Conservation (phyloP, 2,888 invertebrate species). For the Thumatha senex region DNA sequence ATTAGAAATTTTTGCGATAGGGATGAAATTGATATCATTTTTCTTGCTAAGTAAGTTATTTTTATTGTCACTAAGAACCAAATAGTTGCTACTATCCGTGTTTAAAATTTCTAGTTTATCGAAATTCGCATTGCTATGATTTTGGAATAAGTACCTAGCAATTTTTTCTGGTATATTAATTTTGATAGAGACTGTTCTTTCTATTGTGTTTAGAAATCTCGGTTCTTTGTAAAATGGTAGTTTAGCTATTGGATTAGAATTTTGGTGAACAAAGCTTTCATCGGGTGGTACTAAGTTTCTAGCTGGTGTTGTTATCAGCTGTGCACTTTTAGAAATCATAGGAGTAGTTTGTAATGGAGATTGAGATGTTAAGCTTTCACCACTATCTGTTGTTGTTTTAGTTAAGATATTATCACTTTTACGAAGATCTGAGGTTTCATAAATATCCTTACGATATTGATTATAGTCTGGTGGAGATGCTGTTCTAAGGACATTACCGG, state of each 20-base stretch:
- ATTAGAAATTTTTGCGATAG: conserved; percentile 64
- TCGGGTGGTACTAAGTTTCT: conserved; percentile 61
- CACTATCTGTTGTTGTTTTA: conserved; percentile 44
- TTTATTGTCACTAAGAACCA: conserved; percentile 59
- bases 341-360: conserved; percentile 43
- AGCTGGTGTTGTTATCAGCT: conserved; percentile 54
- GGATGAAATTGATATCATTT: conserved; percentile 51
- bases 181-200: conserved; percentile 74
- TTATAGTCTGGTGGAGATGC: conserved; percentile 53
- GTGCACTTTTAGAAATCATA: conserved; percentile 48
- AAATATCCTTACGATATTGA: conserved; percentile 45
- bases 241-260: conserved; percentile 55
- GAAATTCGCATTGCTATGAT: conserved; percentile 54
- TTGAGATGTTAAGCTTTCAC: conserved; percentile 59
- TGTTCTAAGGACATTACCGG: conserved; percentile 58
- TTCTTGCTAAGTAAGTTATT: conserved; percentile 43
- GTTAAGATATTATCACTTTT: conserved; percentile 46
- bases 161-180: conserved; percentile 74
- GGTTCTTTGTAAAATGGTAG: conserved; percentile 68
- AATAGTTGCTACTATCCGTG: conserved; percentile 74
- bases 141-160: conserved; percentile 68
- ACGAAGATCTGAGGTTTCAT: conserved; percentile 46
- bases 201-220: conserved; percentile 64
- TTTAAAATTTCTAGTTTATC: conserved; percentile 72
- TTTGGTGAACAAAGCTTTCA: conserved; percentile 44